A percentile compares a stretch with the other conserved stretches of the same genome.
phyloP scores from a whole-genome alignment of 92 coral and sea anemone genomes.

The Epizoanthus stellaris region DNA sequence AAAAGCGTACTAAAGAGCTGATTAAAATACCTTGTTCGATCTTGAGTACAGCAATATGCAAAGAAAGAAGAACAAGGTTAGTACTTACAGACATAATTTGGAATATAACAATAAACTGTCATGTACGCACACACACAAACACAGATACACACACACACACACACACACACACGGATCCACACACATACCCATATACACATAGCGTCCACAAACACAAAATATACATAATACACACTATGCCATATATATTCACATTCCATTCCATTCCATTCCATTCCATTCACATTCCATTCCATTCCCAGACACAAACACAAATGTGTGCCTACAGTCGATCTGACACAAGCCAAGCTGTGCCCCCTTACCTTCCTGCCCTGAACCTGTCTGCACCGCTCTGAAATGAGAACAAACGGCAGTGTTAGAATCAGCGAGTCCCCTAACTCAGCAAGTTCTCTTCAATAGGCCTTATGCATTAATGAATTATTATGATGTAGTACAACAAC shows the following conservation, averaged over 20 bases:
- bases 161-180: not conserved
- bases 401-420: not conserved
- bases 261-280: not conserved
- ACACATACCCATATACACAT: not conserved
- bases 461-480: too few species aligned
- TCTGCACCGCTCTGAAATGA: not conserved
- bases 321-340: too few species aligned
- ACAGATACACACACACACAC: not conserved
- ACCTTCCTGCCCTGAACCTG: slow-evolving; percentile 15
- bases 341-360: not conserved
- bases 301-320: not conserved
- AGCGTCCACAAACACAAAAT: not conserved
- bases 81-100: not conserved
- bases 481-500: too few species aligned
- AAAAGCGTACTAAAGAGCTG: not conserved
- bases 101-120: not conserved
- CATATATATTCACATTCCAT: too few species aligned
- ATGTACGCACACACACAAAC: not conserved
- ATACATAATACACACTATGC: too few species aligned
- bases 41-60: slow-evolving; percentile 32
- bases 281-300: not conserved
- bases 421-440: not conserved
- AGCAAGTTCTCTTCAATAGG: not conserved
- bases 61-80: slow-evolving; percentile 17
- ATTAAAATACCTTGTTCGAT: slow-evolving; percentile 21